These are phyloP conservation scores for Thaumatotibia leucotreta DNA, from an alignment of 1,140 invertebrate species.

Conservation along the genomic window DNA sequence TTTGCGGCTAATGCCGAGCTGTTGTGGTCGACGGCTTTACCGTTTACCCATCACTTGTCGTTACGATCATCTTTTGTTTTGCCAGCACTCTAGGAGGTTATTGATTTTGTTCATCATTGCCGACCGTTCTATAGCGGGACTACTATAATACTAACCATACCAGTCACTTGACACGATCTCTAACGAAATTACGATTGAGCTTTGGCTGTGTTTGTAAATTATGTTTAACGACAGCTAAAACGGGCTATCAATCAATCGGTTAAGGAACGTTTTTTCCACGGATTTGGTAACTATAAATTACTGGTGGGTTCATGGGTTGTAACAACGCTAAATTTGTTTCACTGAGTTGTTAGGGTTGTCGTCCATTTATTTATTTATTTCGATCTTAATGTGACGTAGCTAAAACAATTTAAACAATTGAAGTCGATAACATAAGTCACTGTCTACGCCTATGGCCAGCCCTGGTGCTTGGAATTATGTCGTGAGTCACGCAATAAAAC, in stretches of 20 bases:
- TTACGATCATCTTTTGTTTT: conserved; percentile 28
- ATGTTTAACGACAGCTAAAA: conserved; percentile 15
- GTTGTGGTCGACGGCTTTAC: conserved; percentile 50
- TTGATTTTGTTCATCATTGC: neutral
- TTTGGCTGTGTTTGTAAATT: neutral
- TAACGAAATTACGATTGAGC: conserved; percentile 1
- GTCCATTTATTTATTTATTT: neutral
- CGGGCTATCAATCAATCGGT: conserved; percentile 26
- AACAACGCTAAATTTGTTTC: conserved; percentile 43
- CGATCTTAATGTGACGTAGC: neutral
- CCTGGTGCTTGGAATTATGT: neutral
- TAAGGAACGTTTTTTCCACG: conserved; percentile 29
- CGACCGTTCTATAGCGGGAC: conserved; percentile 5
- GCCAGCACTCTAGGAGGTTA: neutral
- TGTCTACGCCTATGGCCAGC: neutral
- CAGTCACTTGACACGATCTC: neutral
- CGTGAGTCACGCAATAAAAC: conserved; percentile 10
- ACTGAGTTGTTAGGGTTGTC: neutral
- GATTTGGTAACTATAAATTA: conserved; percentile 40
- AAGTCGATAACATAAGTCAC: neutral
- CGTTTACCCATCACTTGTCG: conserved; percentile 34
- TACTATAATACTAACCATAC: no score
- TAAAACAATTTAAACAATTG: neutral
- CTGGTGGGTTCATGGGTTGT: conserved; percentile 23
- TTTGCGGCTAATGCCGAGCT: conserved; percentile 41